These are phyloP conservation scores for Batillaria attramentaria DNA, from an alignment of 1,140 invertebrate species.

Conservation along the genomic window DNA sequence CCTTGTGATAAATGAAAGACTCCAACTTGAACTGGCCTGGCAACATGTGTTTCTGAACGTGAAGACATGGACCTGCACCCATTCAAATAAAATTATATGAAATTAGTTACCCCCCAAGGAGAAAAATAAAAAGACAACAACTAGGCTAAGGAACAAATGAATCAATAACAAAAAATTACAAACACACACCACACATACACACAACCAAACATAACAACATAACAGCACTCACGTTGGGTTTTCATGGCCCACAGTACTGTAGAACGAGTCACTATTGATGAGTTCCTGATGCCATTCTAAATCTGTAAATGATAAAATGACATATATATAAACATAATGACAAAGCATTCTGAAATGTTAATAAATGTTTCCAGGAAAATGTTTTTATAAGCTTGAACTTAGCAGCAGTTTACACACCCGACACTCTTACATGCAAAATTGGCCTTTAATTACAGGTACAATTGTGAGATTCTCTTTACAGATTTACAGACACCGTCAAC, in stretches of 20 bases:
- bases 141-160: no score
- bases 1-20: slow-evolving; percentile 51
- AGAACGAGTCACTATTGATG: slow-evolving; percentile 53
- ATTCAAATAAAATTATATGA: not conserved
- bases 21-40: slow-evolving; percentile 48
- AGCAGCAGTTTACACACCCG: no score
- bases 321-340: slow-evolving; percentile 28
- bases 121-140: no score
- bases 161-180: no score
- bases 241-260: slow-evolving; percentile 52
- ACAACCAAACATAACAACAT: not conserved
- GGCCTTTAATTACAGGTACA: no score
- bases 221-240: slow-evolving; percentile 55
- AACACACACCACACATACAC: no score
- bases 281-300: slow-evolving; percentile 56
- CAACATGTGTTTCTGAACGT: slow-evolving; percentile 32
- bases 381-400: no score
- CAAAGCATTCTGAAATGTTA: not conserved
- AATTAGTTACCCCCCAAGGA: no score
- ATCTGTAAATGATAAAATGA: slow-evolving; percentile 47
- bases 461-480: no score
- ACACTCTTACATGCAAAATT: no score
- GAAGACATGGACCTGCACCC: slow-evolving; percentile 47
- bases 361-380: not conserved
- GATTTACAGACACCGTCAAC: no score